Evolutionary conservation across 2,888 invertebrate species (phyloP).

Genomic region (Calameuta filiformis): DNA sequence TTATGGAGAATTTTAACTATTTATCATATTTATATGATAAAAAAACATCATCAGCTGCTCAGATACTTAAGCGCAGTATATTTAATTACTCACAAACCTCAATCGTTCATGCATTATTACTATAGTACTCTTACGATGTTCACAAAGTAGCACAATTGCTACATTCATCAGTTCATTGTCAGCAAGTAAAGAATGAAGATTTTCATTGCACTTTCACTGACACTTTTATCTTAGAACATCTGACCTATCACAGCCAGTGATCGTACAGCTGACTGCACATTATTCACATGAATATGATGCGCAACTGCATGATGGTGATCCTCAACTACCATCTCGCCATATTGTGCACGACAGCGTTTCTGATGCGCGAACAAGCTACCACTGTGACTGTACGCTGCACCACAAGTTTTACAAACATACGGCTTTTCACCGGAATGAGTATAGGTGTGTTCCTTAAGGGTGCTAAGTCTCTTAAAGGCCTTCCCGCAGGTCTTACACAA

Average conservation of each 20-base stretch:
- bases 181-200: not conserved
- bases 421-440: slow-evolving; percentile 64
- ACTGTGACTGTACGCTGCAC: slow-evolving; percentile 63
- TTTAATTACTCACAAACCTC: not conserved
- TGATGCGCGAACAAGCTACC: slow-evolving; percentile 64
- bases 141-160: not conserved
- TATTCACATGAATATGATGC: slow-evolving; percentile 61
- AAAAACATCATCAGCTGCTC: not conserved
- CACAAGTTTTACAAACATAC: slow-evolving; percentile 63
- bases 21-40: not conserved
- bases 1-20: not conserved
- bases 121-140: not conserved
- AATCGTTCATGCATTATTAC: not conserved
- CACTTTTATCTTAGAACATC: slow-evolving; percentile 48
- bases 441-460: slow-evolving; percentile 63
- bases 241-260: slow-evolving; percentile 62
- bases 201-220: not conserved
- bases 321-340: slow-evolving; percentile 55
- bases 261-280: slow-evolving; percentile 59
- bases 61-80: not conserved
- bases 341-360: slow-evolving; percentile 60
- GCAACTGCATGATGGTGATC: slow-evolving; percentile 53
- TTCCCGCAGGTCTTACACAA: slow-evolving; percentile 63
- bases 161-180: not conserved
- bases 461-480: slow-evolving; percentile 61